These are phyloP conservation scores for Penaeus chinensis DNA, from an alignment of 1,140 invertebrate genomes.

Conservation along the genomic window DNA sequence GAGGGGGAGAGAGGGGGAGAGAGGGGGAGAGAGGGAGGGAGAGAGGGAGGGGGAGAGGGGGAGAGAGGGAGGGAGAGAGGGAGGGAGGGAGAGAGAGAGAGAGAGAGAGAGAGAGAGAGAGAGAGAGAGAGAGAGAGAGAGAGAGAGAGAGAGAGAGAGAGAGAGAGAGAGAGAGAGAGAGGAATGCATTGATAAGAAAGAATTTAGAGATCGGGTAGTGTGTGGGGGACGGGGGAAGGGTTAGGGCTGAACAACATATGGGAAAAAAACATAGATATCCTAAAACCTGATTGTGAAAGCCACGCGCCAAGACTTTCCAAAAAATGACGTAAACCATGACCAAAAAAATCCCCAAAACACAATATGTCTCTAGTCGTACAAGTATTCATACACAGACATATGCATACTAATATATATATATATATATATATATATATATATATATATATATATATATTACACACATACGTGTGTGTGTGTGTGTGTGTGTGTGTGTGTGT, in stretches of 20 bases:
- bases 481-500: too few relatives aligned
- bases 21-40: slow-evolving; percentile 1
- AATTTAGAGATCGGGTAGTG: too few relatives aligned
- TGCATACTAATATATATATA: background rate
- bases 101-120: background rate
- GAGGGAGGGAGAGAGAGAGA: background rate
- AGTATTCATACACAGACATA: background rate
- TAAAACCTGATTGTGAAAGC: too few relatives aligned
- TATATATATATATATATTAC: too few relatives aligned
- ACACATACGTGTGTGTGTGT: too few relatives aligned
- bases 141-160: slow-evolving; percentile 6
- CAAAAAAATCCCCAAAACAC: too few relatives aligned
- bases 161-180: background rate
- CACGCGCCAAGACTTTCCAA: too few relatives aligned
- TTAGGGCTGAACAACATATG: too few relatives aligned
- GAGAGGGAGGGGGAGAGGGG: background rate
- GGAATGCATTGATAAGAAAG: too few relatives aligned
- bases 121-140: slow-evolving; percentile 14
- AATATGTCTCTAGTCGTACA: background rate
- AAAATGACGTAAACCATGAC: too few relatives aligned
- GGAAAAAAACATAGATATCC: too few relatives aligned
- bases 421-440: background rate
- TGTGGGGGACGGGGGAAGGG: too few relatives aligned
- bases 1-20: background rate
- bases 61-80: background rate